Evolutionary conservation across 1,140 invertebrate species (phyloP).

Genomic region (Lucilia sericata): DNA sequence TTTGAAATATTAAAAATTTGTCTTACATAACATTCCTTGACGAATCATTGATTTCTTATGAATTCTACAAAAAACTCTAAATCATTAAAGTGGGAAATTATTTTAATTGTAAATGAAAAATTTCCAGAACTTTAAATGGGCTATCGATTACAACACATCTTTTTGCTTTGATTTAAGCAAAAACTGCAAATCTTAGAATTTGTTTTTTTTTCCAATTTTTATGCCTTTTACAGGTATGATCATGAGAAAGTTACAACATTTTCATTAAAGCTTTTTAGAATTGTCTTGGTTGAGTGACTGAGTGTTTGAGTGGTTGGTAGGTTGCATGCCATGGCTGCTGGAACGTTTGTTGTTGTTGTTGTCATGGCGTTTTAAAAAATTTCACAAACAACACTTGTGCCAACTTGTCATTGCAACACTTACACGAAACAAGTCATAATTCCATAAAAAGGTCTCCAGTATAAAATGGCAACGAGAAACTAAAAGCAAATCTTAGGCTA

Average conservation of each 20-base stretch:
- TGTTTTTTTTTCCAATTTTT: not conserved
- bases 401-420: constrained; percentile 43
- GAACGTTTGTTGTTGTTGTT: constrained; percentile 13
- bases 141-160: not conserved
- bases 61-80: not conserved
- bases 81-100: not conserved
- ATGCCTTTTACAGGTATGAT: constrained; percentile 8
- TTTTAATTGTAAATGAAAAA: not conserved
- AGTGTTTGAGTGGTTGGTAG: not conserved
- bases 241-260: constrained; percentile 18
- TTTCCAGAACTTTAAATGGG: constrained; percentile 14
- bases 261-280: not conserved
- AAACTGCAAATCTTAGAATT: not conserved
- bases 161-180: not conserved
- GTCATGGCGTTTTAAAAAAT: constrained; percentile 38
- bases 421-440: constrained; percentile 40
- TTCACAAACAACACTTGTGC: constrained; percentile 38
- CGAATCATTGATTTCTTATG: too few species aligned
- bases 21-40: too few species aligned
- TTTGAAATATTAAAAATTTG: too few species aligned
- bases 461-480: not conserved
- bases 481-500: not conserved
- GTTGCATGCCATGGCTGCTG: not conserved
- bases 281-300: constrained; percentile 6
- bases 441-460: constrained; percentile 25